Evolutionary conservation across 2,113 vertebrate species (phyloP).

Genomic region (Phrynosoma blainvillii): DNA sequence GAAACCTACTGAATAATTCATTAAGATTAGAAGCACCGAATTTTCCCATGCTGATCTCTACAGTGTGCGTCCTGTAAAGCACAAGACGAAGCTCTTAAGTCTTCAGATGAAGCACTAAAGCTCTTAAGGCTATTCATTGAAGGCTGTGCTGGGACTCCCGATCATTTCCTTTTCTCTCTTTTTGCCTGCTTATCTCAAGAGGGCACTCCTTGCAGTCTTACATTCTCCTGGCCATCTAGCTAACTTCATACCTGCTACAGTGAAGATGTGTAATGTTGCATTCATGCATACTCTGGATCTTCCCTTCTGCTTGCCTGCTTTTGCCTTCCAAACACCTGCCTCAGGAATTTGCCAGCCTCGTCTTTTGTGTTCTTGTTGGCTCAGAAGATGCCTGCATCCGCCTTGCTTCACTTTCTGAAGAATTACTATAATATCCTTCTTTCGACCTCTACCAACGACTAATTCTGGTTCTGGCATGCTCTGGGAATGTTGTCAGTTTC

Average conservation of each 20-base stretch:
- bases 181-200: conserved; percentile 11
- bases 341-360: background rate
- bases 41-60: conserved; percentile 76
- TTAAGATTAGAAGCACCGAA: conserved; percentile 74
- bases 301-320: background rate
- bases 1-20: conserved; percentile 83
- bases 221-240: background rate
- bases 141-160: conserved; percentile 60
- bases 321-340: background rate
- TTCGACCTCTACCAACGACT: background rate
- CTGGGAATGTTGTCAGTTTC: background rate
- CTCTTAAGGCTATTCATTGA: conserved; percentile 62
- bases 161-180: conserved; percentile 35
- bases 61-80: conserved; percentile 59
- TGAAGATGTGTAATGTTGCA: background rate
- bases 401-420: conserved; percentile 12
- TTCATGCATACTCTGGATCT: background rate
- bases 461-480: background rate
- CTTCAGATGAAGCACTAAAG: conserved; percentile 69
- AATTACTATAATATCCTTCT: conserved; percentile 7
- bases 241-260: background rate
- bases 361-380: background rate
- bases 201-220: conserved; percentile 14
- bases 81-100: conserved; percentile 69
- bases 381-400: conserved; percentile 8